Evolutionary conservation across 2,888 invertebrate genomes (phyloP).

Genomic region (Rapana venosa): DNA sequence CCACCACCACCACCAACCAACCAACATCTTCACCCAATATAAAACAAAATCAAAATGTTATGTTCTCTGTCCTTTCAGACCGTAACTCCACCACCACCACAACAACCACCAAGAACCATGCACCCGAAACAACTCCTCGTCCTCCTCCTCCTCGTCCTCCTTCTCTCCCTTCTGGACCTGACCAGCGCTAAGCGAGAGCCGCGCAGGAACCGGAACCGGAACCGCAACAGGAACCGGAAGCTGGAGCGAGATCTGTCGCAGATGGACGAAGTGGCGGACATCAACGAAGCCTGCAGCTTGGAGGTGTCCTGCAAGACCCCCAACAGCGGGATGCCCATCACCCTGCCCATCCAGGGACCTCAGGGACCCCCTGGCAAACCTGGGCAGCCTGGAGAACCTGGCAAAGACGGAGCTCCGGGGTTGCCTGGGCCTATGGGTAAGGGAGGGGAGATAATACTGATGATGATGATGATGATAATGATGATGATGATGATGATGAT

Average conservation of each 20-base stretch:
- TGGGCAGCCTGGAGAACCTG: slow-evolving; percentile 67
- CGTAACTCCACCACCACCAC: no score
- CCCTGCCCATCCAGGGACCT: slow-evolving; percentile 72
- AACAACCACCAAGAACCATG: neutral
- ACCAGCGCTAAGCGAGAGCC: slow-evolving; percentile 36
- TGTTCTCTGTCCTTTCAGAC: neutral
- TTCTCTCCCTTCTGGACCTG: slow-evolving; percentile 24
- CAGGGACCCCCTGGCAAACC: slow-evolving; percentile 69
- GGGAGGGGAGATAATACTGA: neutral
- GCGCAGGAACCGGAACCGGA: slow-evolving; percentile 46
- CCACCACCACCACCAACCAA: no score
- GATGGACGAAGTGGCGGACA: slow-evolving; percentile 40
- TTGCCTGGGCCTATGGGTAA: slow-evolving; percentile 65
- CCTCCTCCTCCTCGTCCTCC: slow-evolving; percentile 18
- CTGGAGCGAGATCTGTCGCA: slow-evolving; percentile 43
- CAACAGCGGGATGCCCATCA: slow-evolving; percentile 60
- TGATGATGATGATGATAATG: no score
- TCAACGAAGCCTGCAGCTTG: slow-evolving; percentile 59
- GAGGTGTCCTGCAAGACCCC: slow-evolving; percentile 66
- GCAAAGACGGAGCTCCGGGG: slow-evolving; percentile 68
- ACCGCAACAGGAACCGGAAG: slow-evolving; percentile 47
- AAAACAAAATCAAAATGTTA: no score
- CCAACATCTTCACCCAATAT: no score
- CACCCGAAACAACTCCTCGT: slow-evolving; percentile 22
- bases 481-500: no score